phyloP scores from a whole-genome alignment of 2,888 invertebrate genomes.

The Lissonota sp. region DNA sequence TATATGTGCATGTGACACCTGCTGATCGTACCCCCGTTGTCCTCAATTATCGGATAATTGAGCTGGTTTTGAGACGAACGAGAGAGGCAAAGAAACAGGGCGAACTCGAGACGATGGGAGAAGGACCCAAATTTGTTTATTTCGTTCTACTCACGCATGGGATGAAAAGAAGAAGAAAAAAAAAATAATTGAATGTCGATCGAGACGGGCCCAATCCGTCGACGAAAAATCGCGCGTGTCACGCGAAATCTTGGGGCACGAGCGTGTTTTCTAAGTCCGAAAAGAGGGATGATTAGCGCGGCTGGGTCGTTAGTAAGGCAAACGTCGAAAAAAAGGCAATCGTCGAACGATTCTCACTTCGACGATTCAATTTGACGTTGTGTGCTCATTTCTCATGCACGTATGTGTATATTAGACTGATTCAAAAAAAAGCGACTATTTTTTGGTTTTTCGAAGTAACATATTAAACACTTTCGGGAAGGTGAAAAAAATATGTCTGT shows the following conservation, averaged over 20 bases:
- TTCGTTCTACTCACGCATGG: constrained; percentile 19
- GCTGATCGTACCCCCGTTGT: constrained; percentile 41
- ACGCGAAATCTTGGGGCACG: not conserved
- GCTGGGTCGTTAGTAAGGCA: constrained; percentile 70
- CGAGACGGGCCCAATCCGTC: not conserved
- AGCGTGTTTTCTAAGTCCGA: not conserved
- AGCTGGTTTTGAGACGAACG: constrained; percentile 3
- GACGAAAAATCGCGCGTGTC: no score
- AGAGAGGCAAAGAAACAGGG: not conserved
- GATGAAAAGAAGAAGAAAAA: constrained; percentile 9
- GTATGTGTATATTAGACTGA: no score
- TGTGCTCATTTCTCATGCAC: constrained; percentile 49
- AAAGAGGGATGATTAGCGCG: constrained; percentile 53
- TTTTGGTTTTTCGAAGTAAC: no score
- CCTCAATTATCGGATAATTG: constrained; percentile 28
- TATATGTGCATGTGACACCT: constrained; percentile 58
- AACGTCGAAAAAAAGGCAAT: constrained; percentile 14
- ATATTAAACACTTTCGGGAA: no score
- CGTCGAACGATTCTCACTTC: constrained; percentile 69
- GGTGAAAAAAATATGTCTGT: no score
- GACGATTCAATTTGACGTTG: constrained; percentile 82
- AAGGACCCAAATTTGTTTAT: not conserved
- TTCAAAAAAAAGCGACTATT: no score
- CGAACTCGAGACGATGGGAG: not conserved
- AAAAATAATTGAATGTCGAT: constrained; percentile 1